Evolutionary conservation across 2,797 vertebrate genomes (phyloP).

Genomic region (Hapalemur alaotrensis): DNA sequence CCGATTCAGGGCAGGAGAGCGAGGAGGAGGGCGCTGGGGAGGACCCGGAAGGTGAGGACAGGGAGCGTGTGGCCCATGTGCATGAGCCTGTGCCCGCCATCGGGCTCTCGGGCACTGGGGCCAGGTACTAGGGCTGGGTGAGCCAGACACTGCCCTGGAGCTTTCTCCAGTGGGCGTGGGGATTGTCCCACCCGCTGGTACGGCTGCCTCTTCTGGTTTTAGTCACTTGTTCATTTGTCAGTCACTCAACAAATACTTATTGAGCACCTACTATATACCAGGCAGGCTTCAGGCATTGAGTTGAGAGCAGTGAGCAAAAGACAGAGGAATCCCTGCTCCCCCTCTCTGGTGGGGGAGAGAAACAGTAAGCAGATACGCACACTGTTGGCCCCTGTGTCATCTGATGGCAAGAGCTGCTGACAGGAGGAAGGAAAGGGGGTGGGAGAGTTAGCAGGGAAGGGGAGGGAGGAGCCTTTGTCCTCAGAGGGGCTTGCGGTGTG

Average conservation of each 20-base stretch:
- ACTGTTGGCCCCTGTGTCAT: accelerated
- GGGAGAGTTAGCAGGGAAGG: neutral
- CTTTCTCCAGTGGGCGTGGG: accelerated
- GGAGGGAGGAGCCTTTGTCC: neutral
- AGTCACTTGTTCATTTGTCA: neutral
- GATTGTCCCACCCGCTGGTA: accelerated
- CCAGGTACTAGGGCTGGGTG: no score
- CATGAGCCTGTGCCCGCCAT: accelerated
- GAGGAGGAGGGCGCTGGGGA: slow-evolving; percentile 72
- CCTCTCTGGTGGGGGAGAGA: accelerated
- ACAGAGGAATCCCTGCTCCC: accelerated
- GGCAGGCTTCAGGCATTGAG: neutral
- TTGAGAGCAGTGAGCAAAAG: neutral
- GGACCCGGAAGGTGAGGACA: neutral
- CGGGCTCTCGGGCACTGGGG: accelerated
- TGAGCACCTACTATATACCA: accelerated
- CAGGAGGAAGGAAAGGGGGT: accelerated
- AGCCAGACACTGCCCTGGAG: neutral
- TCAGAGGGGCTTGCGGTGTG: accelerated
- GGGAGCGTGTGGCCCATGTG: neutral
- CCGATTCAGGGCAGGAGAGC: slow-evolving; percentile 87
- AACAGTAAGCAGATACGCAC: neutral
- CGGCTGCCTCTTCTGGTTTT: accelerated
- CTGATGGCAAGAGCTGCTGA: accelerated
- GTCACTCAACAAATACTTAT: neutral